Conservation (phyloP, 2,797 vertebrate species). For the Diglossa cyanea region DNA sequence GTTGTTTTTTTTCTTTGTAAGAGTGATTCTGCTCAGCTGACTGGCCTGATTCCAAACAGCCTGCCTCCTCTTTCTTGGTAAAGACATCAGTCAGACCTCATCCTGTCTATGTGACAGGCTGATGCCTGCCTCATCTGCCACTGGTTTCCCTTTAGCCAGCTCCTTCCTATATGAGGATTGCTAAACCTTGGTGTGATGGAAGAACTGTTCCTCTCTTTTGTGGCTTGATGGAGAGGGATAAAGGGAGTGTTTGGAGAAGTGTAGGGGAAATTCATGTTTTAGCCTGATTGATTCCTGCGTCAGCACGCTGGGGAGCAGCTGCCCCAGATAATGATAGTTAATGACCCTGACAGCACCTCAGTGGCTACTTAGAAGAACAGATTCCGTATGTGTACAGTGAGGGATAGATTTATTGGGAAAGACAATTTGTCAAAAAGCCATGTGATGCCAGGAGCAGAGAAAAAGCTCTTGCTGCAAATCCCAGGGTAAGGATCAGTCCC, state of each 20-base stretch:
- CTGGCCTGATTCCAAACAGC: neutral
- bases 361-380: constrained; percentile 21
- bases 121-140: constrained; percentile 63
- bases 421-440: neutral
- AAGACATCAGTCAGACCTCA: constrained; percentile 27
- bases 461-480: neutral
- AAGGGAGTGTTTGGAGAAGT: neutral
- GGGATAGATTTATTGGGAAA: constrained; percentile 1
- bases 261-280: neutral
- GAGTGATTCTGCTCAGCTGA: neutral
- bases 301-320: constrained; percentile 36
- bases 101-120: constrained; percentile 70
- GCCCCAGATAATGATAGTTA: constrained; percentile 72
- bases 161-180: neutral
- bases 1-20: neutral
- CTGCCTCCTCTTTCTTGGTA: neutral
- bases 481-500: neutral
- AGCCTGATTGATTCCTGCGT: constrained; percentile 26
- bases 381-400: constrained; percentile 27
- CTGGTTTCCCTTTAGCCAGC: constrained; percentile 72
- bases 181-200: neutral
- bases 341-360: constrained; percentile 52
- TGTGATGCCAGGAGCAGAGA: neutral
- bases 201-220: neutral
- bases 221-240: neutral